Percentiles rank a stretch among this genome's conserved stretches.
Evolutionary conservation across 2,113 vertebrate species (phyloP).

Genomic region (Melanotaenia duboulayi): DNA sequence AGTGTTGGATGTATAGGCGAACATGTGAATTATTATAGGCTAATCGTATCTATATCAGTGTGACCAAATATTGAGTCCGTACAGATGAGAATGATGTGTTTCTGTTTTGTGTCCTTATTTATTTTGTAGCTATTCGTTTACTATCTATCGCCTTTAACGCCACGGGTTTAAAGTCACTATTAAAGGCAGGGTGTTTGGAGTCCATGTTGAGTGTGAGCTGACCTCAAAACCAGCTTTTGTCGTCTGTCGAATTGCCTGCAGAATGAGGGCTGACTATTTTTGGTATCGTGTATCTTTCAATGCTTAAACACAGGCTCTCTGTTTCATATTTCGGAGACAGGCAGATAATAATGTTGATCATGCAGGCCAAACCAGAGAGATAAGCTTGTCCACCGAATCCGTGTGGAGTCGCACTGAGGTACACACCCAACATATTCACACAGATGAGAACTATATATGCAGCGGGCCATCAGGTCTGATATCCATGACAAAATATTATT

Average conservation of each 20-base stretch:
- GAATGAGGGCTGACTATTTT: slow-evolving; percentile 44
- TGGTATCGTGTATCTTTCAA: slow-evolving; percentile 47
- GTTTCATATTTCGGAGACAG: slow-evolving; percentile 40
- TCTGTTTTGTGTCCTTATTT: slow-evolving; percentile 74
- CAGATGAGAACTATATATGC: slow-evolving; percentile 53
- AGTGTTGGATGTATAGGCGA: slow-evolving; percentile 24
- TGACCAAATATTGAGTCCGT: slow-evolving; percentile 75
- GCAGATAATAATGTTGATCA: slow-evolving; percentile 46
- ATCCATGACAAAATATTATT: slow-evolving; percentile 37
- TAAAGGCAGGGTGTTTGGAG: slow-evolving; percentile 36
- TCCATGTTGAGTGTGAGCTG: slow-evolving; percentile 32
- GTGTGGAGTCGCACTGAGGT: slow-evolving; percentile 67
- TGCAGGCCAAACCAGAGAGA: slow-evolving; percentile 69
- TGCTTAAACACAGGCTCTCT: slow-evolving; percentile 28
- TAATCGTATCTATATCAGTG: slow-evolving; percentile 66
- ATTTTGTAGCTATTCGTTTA: slow-evolving; percentile 75
- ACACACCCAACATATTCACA: slow-evolving; percentile 60
- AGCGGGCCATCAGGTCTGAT: slow-evolving; percentile 38
- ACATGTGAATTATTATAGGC: slow-evolving; percentile 45
- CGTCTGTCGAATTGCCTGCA: slow-evolving; percentile 15
- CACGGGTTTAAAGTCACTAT: slow-evolving; percentile 46
- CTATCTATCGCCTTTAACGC: slow-evolving; percentile 51
- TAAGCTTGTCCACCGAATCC: slow-evolving; percentile 66
- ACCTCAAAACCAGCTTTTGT: slow-evolving; percentile 46
- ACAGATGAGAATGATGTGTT: slow-evolving; percentile 62